Evolutionary conservation across 92 coral and sea anemone species (phyloP).

Genomic region (Parazoanthus darwini): DNA sequence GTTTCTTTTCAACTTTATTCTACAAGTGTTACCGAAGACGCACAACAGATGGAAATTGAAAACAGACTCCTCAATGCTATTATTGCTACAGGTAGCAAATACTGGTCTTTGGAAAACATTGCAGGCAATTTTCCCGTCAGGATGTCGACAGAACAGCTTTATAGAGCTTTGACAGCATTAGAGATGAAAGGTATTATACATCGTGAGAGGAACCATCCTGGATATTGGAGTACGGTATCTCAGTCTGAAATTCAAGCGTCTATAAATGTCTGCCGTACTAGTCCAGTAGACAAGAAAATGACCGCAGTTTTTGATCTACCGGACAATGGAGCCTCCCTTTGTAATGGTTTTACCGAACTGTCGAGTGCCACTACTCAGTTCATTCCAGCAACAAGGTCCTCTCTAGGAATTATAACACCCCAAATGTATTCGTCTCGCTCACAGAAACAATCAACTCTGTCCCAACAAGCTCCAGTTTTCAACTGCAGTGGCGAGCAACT

Average conservation of each 20-base stretch:
- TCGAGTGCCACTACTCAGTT: neutral
- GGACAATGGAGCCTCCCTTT: neutral
- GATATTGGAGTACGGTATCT: neutral
- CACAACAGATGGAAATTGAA: conserved; percentile 7
- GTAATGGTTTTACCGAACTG: neutral
- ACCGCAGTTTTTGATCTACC: neutral
- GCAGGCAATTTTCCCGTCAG: neutral
- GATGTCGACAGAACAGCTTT: neutral
- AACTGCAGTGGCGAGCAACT: neutral
- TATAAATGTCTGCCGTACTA: neutral
- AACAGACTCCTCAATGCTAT: neutral
- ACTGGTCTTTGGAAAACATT: conserved; percentile 4
- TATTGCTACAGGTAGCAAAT: neutral
- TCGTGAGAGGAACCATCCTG: neutral
- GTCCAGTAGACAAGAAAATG: neutral
- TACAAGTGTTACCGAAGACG: neutral
- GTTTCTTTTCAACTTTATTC: neutral
- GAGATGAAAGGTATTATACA: neutral
- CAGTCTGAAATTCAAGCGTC: neutral
- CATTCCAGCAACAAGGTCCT: neutral
- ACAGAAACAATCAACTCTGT: neutral
- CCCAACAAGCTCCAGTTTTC: neutral
- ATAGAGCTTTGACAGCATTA: neutral
- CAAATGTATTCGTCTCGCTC: neutral
- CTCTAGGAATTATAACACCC: neutral